Percentiles rank a stretch among this genome's conserved stretches.
Evolutionary conservation across 2,797 vertebrate genomes (phyloP).

Genomic region (Emydoidea blandingii): DNA sequence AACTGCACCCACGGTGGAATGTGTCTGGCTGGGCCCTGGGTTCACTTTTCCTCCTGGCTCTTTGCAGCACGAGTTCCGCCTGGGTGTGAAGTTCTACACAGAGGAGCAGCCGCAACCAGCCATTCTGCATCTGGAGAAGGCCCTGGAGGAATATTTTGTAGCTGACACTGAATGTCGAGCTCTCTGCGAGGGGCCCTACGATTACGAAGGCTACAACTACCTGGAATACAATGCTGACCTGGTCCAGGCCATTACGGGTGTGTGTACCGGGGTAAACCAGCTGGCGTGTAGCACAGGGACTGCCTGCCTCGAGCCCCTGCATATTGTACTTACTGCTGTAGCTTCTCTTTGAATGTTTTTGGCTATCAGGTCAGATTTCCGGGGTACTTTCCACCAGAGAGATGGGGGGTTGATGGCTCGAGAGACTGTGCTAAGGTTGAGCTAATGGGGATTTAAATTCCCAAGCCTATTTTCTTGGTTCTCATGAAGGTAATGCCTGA

Average conservation of each 20-base stretch:
- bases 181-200: constrained; percentile 92
- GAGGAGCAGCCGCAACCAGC: constrained; percentile 85
- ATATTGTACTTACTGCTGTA: background rate
- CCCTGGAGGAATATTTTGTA: constrained; percentile 85
- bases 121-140: constrained; percentile 87
- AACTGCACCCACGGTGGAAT: background rate
- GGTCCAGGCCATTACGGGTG: constrained; percentile 93
- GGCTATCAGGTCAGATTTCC: background rate
- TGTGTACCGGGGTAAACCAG: fast-evolving
- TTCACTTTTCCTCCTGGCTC: constrained; percentile 17
- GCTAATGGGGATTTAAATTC: background rate
- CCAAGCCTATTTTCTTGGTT: background rate
- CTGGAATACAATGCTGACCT: constrained; percentile 96
- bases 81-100: constrained; percentile 89
- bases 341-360: background rate
- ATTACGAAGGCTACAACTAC: constrained; percentile 97
- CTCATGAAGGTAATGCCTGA: background rate
- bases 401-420: background rate
- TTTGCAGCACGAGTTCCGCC: constrained; percentile 86
- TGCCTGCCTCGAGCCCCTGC: background rate
- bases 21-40: background rate
- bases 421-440: background rate
- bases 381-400: background rate
- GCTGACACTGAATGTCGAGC: constrained; percentile 87
- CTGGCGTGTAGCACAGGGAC: fast-evolving